Conservation (phyloP, 2,797 vertebrate species). For the Characodon lateralis region DNA sequence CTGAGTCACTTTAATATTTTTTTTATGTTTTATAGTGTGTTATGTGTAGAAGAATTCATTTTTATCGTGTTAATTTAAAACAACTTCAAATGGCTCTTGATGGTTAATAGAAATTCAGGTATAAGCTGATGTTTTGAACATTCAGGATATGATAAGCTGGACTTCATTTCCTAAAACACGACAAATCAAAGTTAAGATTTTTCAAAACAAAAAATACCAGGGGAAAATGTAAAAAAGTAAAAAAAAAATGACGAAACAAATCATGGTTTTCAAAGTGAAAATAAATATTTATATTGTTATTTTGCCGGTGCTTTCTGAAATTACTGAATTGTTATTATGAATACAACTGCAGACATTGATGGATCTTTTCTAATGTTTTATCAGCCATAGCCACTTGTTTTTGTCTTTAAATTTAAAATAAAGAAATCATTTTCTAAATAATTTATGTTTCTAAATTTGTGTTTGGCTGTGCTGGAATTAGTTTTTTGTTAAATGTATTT, state of each 20-base stretch:
- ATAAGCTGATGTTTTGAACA: not conserved
- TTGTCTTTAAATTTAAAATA: constrained; percentile 2
- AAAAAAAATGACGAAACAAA: not conserved
- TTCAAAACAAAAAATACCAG: not conserved
- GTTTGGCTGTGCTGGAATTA: not conserved
- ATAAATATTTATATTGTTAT: not conserved
- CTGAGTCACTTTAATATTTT: constrained; percentile 1
- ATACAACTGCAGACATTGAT: not conserved
- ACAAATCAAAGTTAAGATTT: not conserved
- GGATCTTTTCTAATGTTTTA: not conserved
- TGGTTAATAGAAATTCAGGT: not conserved
- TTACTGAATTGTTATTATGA: not conserved
- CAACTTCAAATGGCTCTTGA: not conserved
- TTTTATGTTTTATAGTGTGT: constrained; percentile 2
- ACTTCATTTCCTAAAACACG: constrained; percentile 17
- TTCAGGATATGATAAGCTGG: constrained; percentile 18
- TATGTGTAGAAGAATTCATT: not conserved
- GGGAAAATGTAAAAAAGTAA: not conserved
- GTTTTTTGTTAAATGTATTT: not conserved
- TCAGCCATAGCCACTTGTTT: not conserved
- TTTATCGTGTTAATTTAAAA: not conserved
- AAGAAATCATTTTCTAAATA: not conserved
- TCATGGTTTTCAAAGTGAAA: not conserved
- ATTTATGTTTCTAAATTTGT: not conserved
- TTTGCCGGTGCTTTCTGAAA: not conserved